Evolutionary conservation across 2,113 vertebrate genomes (phyloP), one percentile per base, ranked within the genome.

Genomic region (Ctenomys sociabilis): DNA sequence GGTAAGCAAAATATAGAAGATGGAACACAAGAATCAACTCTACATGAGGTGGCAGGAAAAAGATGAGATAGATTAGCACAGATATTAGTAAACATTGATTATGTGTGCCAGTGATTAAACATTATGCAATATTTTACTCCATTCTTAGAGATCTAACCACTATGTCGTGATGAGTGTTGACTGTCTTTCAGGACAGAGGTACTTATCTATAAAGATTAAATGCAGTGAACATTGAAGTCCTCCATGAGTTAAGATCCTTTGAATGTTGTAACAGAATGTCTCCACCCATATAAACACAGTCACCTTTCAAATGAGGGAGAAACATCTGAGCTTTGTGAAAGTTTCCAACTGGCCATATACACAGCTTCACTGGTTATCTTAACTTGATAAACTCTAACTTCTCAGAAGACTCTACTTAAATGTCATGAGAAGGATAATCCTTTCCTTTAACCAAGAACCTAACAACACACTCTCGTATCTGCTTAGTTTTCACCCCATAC

Each of bases 401-500:
- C 32, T 92, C 61, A 88, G n/a, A 87, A n/a, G 8, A 28, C 1
- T 73, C 13, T 80, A 77, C 61, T 85, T 92, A 95, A 73, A 73
- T 43, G 1, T 72, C 72, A 40, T 75, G 80, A 72, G 77, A 82
- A 85, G 59, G 66, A 40, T 14, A 78, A 14, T 78, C 78, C 61
- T 88, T 93, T 84, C 43, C 57, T 30, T 94, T 90, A 84, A 75
- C 43, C n/a, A 96, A 91, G n/a, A 97, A 59, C 24, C 85, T 95
- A 68, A 90, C 37, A 37, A 97, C 80, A 77, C 70, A 94, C 6
- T 97, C 92, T 88, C 61, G 61, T 43, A 97, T 98, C 82, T 97
- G 91, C 68, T 97, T 97, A 63, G 97, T 97, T 40, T 97, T 97
- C 17, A 97, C 61, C 7, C 97, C 96, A 1, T 97, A 97, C 21